Evolutionary conservation across 2,797 vertebrate genomes (phyloP).

Genomic region (Notolabrus celidotus): DNA sequence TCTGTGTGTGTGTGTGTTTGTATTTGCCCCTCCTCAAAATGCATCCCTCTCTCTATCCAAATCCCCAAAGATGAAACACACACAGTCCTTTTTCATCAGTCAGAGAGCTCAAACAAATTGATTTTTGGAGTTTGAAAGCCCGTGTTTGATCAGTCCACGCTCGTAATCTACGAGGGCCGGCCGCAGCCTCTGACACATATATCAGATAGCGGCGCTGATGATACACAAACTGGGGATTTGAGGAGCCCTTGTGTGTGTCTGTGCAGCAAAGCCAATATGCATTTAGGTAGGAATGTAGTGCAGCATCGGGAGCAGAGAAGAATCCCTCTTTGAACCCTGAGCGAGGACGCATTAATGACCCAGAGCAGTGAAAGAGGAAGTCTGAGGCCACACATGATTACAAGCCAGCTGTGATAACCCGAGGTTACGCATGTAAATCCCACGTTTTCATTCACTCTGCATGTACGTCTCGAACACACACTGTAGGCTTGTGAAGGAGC

Average conservation of each 20-base stretch:
- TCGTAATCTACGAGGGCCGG: constrained; percentile 31
- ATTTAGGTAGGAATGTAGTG: constrained; percentile 25
- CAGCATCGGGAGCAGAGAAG: constrained; percentile 20
- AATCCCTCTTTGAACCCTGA: constrained; percentile 25
- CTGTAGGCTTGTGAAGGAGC: constrained; percentile 13
- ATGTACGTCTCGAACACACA: constrained; percentile 1
- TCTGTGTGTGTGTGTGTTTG: constrained; percentile 7
- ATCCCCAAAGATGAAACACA: constrained; percentile 55
- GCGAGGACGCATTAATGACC: constrained; percentile 12
- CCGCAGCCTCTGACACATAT: constrained; percentile 2
- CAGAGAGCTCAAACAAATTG: constrained; percentile 64
- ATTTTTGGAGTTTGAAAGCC: constrained; percentile 57
- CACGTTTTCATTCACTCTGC: constrained; percentile 28
- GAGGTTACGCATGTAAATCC: constrained; percentile 41
- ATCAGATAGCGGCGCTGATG: constrained; percentile 2
- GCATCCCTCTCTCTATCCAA: constrained; percentile 27
- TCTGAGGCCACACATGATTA: constrained; percentile 11
- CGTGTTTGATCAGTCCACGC: constrained; percentile 42
- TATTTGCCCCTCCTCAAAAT: constrained; percentile 12
- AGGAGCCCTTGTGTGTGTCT: too few species aligned
- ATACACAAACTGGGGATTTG: constrained; percentile 10
- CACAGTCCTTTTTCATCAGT: constrained; percentile 53
- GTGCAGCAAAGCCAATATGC: constrained; percentile 19
- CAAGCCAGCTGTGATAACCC: constrained; percentile 21
- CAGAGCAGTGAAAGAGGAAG: not conserved